Conservation (phyloP, 2,113 vertebrate species). For the Bufo gargarizans region DNA sequence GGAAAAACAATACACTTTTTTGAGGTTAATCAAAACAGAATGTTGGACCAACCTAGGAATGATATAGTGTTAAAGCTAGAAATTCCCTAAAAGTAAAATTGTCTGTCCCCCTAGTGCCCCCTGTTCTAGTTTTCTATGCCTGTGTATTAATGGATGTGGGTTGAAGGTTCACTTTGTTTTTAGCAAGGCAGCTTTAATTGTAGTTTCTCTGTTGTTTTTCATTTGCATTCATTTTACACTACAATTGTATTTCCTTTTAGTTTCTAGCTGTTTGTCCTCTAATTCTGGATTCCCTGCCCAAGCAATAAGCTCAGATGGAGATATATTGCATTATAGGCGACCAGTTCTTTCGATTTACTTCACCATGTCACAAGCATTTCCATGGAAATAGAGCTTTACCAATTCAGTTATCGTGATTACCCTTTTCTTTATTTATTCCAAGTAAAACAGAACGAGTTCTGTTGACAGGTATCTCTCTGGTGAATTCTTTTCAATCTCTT, state of each 20-base stretch:
- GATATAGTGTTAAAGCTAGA: not conserved
- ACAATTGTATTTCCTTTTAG: not conserved
- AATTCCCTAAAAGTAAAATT: not conserved
- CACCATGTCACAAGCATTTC: constrained; percentile 46
- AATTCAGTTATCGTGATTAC: constrained; percentile 53
- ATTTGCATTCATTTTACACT: not conserved
- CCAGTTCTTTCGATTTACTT: constrained; percentile 21
- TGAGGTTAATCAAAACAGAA: no score
- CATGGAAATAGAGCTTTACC: constrained; percentile 27
- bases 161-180: not conserved
- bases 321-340: constrained; percentile 22
- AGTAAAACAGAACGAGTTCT: constrained; percentile 6
- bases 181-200: not conserved
- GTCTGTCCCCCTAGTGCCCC: not conserved
- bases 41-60: not conserved
- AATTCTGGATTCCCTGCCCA: constrained; percentile 4
- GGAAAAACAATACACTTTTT: not conserved
- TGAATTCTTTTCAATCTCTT: not conserved
- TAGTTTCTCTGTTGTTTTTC: not conserved
- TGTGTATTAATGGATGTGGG: not conserved
- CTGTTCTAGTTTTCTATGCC: not conserved
- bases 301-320: constrained; percentile 21
- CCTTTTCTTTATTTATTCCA: constrained; percentile 37
- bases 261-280: constrained; percentile 15
- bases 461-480: fast-evolving